phyloP scores from a whole-genome alignment of 2,113 vertebrate species.

The Neodontobutis hainanensis region DNA sequence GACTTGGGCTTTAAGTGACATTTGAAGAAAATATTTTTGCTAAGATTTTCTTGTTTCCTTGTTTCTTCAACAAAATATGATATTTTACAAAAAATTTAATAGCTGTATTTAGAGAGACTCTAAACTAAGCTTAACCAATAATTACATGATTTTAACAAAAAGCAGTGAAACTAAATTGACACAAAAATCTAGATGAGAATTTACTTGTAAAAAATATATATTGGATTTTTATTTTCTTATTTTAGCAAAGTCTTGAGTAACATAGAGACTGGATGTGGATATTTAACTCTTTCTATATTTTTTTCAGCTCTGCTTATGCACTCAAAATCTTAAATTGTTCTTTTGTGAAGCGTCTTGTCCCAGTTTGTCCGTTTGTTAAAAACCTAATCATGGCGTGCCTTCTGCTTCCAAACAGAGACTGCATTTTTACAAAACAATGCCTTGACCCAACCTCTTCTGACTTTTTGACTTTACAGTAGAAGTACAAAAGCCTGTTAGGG shows the following conservation, averaged over 20 bases:
- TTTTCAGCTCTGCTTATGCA: neutral
- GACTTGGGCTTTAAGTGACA: slow-evolving; percentile 42
- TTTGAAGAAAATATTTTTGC: slow-evolving; percentile 2
- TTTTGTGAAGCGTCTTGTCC: neutral
- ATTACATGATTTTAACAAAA: no score
- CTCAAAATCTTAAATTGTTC: neutral
- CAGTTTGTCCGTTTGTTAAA: neutral
- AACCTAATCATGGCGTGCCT: slow-evolving; percentile 6
- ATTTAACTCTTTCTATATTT: neutral
- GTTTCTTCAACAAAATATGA: no score
- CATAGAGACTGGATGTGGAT: neutral
- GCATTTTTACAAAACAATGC: neutral
- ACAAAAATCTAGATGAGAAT: no score
- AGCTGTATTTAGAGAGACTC: no score
- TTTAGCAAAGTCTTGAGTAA: no score
- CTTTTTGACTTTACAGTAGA: neutral
- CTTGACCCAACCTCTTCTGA: no score
- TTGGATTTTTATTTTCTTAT: no score
- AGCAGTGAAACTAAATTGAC: no score
- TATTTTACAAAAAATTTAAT: no score
- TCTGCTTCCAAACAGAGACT: slow-evolving; percentile 8
- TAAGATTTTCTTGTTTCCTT: no score
- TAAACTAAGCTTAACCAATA: no score
- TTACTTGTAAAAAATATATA: no score
- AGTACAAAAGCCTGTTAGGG: neutral